These are phyloP conservation scores for Torymus auratus DNA, from an alignment of 2,888 invertebrate species.

Conservation along the genomic window DNA sequence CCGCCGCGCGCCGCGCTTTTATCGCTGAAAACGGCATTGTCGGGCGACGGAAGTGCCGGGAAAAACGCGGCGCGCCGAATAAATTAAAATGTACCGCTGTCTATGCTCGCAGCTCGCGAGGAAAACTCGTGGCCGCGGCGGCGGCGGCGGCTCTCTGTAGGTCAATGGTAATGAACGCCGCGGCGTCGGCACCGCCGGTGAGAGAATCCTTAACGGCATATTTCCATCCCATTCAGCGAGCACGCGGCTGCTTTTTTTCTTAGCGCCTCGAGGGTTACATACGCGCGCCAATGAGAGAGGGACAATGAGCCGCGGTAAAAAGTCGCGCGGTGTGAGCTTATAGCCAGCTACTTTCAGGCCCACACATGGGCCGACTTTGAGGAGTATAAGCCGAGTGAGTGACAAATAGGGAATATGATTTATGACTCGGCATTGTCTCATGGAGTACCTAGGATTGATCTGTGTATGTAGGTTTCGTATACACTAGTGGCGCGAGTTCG, in stretches of 20 bases:
- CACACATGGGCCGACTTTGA: too few relatives aligned
- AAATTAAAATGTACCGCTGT: conserved; percentile 40
- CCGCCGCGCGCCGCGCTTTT: background rate
- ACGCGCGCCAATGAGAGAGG: background rate
- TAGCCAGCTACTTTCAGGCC: too few relatives aligned
- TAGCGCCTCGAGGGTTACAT: background rate
- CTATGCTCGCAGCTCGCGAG: background rate
- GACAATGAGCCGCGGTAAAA: too few relatives aligned
- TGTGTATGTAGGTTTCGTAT: background rate
- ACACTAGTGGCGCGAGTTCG: background rate
- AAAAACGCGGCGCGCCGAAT: conserved; percentile 7
- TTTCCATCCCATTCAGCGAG: conserved; percentile 39
- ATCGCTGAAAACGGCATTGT: background rate
- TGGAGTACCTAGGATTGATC: background rate
- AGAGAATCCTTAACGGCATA: conserved; percentile 48
- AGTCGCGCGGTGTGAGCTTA: too few relatives aligned
- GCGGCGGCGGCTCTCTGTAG: conserved; percentile 29
- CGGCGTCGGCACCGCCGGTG: background rate
- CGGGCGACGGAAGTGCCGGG: background rate
- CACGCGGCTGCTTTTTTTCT: conserved; percentile 16
- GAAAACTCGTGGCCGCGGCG: too few relatives aligned
- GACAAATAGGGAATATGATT: conserved; percentile 16
- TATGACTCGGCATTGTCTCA: conserved; percentile 1
- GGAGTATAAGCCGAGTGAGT: too few relatives aligned
- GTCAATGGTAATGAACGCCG: conserved; percentile 54